Percentiles rank a stretch among this genome's conserved stretches.
These are phyloP conservation scores for Patella pellucida DNA, from an alignment of 2,888 invertebrate species.

Conservation along the genomic window DNA sequence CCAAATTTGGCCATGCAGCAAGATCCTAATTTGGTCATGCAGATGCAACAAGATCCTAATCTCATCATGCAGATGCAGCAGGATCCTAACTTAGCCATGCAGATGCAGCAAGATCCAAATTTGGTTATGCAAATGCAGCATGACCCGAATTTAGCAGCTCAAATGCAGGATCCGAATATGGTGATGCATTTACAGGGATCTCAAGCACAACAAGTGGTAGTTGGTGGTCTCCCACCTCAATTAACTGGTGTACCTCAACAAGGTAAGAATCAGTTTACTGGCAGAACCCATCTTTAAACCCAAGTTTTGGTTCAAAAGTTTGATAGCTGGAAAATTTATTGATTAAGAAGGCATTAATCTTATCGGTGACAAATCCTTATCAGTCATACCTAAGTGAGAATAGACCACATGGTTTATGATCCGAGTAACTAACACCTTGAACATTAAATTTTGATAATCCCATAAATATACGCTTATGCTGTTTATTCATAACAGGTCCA, in stretches of 20 bases:
- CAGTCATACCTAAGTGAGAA: too few species aligned
- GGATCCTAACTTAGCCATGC: conserved; percentile 17
- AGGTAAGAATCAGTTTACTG: not conserved
- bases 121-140: conserved; percentile 6
- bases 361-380: too few species aligned
- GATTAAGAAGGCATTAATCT: too few species aligned
- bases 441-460: too few species aligned
- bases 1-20: not conserved
- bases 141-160: conserved; percentile 8
- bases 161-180: conserved; percentile 16
- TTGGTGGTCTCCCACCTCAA: not conserved
- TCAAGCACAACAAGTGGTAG: conserved; percentile 10
- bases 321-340: too few species aligned
- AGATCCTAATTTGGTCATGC: not conserved
- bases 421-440: too few species aligned
- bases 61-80: conserved; percentile 15
- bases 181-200: not conserved
- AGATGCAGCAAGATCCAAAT: conserved; percentile 18
- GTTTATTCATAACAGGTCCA: too few species aligned
- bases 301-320: too few species aligned
- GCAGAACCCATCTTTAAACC: too few species aligned
- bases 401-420: too few species aligned
- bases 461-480: too few species aligned
- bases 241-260: not conserved
- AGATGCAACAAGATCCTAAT: conserved; percentile 2